Evolutionary conservation across 2,888 invertebrate species (phyloP), one percentile per base, ranked within the genome.

Genomic region (Lasioglossum lativentre): DNA sequence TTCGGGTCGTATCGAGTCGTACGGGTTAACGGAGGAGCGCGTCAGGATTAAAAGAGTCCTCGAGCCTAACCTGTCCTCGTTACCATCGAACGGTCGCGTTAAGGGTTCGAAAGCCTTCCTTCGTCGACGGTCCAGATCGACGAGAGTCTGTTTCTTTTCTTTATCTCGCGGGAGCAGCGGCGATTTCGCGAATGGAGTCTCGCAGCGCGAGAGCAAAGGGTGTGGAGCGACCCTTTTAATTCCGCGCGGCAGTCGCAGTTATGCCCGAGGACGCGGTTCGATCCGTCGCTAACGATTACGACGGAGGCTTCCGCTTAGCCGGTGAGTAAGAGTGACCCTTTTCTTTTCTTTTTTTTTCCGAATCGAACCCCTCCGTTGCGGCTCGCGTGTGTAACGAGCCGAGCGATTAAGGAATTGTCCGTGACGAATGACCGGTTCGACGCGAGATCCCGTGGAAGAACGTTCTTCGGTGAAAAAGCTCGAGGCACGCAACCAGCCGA

Each of bases 41-140:
- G 12, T 27, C 63, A 63, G 16, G 30, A 16, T 63, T 63, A 91
- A 92, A 88, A 91, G 83, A 79, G 52, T n/a, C 77, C 71, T 81
- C 16, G 59, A 86, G 84, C 87, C 90, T 91, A 10, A 34, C 90
- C 92, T 63, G 63, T 63, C 89, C 90, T 90, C 87, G 85, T 90
- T 87, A 88, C 83, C 77, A 85, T 59, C 52, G 80, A 76, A 71
- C 42, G 87, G 80, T 83, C 79, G 76, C 83, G 85, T 90, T 89
- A 88, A 90, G 89, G 91, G 90, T 92, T 91, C 91, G 91, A 92
- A 90, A 40, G 68, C 68, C 10, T 68, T 38, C 38, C 68, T 38
- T 38, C 40, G 12, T n/a, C 23, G 23, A 23, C 23, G 4, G 8
- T 38, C 38, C 40, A 4, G 23, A 68, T 66, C 6, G 45, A 68